phyloP scores from a whole-genome alignment of 2,797 vertebrate genomes.

The Meda fulgida region DNA sequence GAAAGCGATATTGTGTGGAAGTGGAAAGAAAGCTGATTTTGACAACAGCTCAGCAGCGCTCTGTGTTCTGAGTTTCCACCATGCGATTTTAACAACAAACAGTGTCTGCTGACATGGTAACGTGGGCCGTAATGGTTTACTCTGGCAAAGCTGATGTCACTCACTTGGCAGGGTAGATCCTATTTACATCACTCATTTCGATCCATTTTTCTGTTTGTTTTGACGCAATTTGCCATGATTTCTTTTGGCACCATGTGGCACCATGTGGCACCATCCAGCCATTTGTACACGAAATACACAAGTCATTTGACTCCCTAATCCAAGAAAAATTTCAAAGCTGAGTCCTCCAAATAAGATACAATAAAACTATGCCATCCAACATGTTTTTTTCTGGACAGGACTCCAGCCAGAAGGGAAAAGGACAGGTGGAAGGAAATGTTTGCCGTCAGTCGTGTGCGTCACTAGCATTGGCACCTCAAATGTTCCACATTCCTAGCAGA shows the following conservation, averaged over 20 bases:
- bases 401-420: slow-evolving; percentile 4
- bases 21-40: slow-evolving; percentile 3
- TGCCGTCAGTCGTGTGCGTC: slow-evolving; percentile 60
- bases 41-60: slow-evolving; percentile 32
- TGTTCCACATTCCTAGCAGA: slow-evolving; percentile 63
- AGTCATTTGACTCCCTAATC: slow-evolving; percentile 6
- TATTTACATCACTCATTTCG: slow-evolving; percentile 56
- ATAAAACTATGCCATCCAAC: neutral
- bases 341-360: neutral
- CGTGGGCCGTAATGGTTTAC: slow-evolving; percentile 48
- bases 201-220: slow-evolving; percentile 26
- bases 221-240: slow-evolving; percentile 33
- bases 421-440: slow-evolving; percentile 45
- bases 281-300: neutral
- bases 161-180: slow-evolving; percentile 14
- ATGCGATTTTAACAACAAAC: slow-evolving; percentile 63
- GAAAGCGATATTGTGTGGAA: slow-evolving; percentile 13
- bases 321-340: neutral
- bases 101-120: slow-evolving; percentile 64
- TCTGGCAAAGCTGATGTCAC: slow-evolving; percentile 58
- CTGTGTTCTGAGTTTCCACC: slow-evolving; percentile 44
- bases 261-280: neutral
- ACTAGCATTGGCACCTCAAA: slow-evolving; percentile 59
- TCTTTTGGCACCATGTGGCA: neutral
- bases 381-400: slow-evolving; percentile 16